Evolutionary conservation across 2,797 vertebrate genomes (phyloP), one percentile per base, ranked within the genome.

Genomic region (Threskiornis aethiopicus): DNA sequence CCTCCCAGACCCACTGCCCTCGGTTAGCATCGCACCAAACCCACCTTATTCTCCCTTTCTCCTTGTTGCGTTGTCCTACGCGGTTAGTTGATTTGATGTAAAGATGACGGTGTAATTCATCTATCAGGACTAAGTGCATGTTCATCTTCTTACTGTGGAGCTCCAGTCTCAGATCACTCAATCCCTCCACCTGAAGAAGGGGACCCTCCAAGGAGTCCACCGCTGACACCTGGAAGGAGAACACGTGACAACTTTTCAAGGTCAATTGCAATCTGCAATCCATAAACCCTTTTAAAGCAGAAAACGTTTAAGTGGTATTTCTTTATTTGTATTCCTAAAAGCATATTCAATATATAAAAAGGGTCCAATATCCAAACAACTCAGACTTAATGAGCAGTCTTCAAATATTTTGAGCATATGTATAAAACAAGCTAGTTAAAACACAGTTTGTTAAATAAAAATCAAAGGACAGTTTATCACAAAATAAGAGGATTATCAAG

Each of bases 131-230:
- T 26, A 99, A 94, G 96, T 99, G 99, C 96, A 99, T 99, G 98
- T 99, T 99, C 98, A 99, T 99, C 98, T 99, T 99, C 98, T 99
- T 99, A 95, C 99, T 99, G 97, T 99, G 99, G 57, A 99, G 99
- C 97, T 99, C 99, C 97, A 99, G 96, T 2, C 99, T 98, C 80
- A 99, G 98, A 94, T 99, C 99, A 10, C 99, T 98, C n/a, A 99
- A 98, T 9, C 99, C 99, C 76, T 99, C 99, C 92, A 99, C 99
- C 95, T 99, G 99, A 69, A 99, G 98, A 77, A 99, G 97, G 17
- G 98, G 98, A 8, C 99, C 99, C 87, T 99, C 99, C 97, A 99
- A 92, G 52, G 99, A 99, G 57, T 98, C 98, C 61, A 99, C 99
- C 0, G 99, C 99, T 7, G 99, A 99, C 65, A 99, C 99, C 99